Evolutionary conservation across 1,140 invertebrate species (phyloP).

Genomic region (Ips typographus): DNA sequence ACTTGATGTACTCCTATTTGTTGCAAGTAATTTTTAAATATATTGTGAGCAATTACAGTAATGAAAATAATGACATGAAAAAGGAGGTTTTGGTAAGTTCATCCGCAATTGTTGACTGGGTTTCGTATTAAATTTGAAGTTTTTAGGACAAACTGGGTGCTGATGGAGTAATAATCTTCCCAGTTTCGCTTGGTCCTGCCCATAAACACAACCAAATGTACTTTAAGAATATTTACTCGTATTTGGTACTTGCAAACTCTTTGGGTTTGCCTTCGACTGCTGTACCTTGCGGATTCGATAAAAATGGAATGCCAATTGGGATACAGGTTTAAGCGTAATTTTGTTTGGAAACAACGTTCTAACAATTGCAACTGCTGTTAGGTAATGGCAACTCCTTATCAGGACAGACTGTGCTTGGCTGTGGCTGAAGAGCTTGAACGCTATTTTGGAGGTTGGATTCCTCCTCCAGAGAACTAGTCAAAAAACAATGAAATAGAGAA

Average conservation of each 20-base stretch:
- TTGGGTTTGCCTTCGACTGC: slow-evolving; percentile 81
- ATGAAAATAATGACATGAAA: slow-evolving; percentile 59
- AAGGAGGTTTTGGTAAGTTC: slow-evolving; percentile 48
- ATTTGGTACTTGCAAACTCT: slow-evolving; percentile 58
- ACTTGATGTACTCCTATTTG: slow-evolving; percentile 56
- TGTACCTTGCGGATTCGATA: slow-evolving; percentile 74
- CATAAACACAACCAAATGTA: slow-evolving; percentile 37
- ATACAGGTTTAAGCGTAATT: slow-evolving; percentile 60
- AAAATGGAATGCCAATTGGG: slow-evolving; percentile 77
- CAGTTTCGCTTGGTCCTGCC: slow-evolving; percentile 65
- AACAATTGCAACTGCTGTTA: slow-evolving; percentile 39
- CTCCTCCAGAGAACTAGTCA: slow-evolving; percentile 50
- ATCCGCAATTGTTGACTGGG: neutral
- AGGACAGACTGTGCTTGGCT: slow-evolving; percentile 78
- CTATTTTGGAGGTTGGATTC: slow-evolving; percentile 83
- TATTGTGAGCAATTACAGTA: slow-evolving; percentile 55
- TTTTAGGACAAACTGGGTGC: slow-evolving; percentile 61
- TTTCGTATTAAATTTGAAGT: neutral
- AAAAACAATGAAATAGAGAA: too few relatives aligned
- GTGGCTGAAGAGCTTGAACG: slow-evolving; percentile 82
- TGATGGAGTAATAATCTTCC: slow-evolving; percentile 80
- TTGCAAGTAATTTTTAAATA: slow-evolving; percentile 57
- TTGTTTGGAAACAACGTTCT: neutral
- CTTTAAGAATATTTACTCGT: slow-evolving; percentile 23
- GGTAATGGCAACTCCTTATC: slow-evolving; percentile 64